Conservation (phyloP, 2,797 vertebrate species). For the Limnodromus scolopaceus region DNA sequence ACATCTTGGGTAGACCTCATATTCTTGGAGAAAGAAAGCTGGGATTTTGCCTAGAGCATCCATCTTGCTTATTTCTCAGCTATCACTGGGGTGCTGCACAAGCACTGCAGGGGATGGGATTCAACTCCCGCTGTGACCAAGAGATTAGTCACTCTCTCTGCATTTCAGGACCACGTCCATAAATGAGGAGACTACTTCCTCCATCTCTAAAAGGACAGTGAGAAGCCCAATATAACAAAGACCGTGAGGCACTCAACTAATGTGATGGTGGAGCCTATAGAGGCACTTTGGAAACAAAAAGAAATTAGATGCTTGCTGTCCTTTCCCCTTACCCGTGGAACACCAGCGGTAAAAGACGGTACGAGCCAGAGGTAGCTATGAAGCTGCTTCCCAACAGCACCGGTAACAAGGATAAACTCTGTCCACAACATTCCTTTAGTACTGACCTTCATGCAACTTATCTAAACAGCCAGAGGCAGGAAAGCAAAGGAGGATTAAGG, state of each 20-base stretch:
- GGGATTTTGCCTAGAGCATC: background rate
- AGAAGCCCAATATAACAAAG: background rate
- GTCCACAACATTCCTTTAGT: background rate
- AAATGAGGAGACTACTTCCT: background rate
- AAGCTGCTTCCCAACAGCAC: background rate
- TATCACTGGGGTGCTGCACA: background rate
- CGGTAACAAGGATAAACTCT: background rate
- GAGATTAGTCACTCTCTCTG: background rate
- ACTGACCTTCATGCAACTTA: background rate
- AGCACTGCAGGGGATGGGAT: background rate
- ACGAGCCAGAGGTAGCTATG: background rate
- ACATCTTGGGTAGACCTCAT: background rate
- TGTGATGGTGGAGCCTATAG: background rate
- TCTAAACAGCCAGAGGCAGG: background rate
- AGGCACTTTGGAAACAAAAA: background rate
- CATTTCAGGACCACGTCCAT: background rate
- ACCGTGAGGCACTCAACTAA: background rate
- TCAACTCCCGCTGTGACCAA: accelerated
- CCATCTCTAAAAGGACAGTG: background rate
- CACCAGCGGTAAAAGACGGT: background rate
- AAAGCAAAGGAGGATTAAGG: background rate
- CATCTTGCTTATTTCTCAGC: background rate
- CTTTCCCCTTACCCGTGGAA: background rate
- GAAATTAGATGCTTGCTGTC: background rate
- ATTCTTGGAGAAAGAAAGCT: background rate